A percentile compares a stretch with the other conserved stretches of the same genome.
phyloP scores from a whole-genome alignment of 2,888 invertebrate species.

The Oxyscelio sp. region DNA sequence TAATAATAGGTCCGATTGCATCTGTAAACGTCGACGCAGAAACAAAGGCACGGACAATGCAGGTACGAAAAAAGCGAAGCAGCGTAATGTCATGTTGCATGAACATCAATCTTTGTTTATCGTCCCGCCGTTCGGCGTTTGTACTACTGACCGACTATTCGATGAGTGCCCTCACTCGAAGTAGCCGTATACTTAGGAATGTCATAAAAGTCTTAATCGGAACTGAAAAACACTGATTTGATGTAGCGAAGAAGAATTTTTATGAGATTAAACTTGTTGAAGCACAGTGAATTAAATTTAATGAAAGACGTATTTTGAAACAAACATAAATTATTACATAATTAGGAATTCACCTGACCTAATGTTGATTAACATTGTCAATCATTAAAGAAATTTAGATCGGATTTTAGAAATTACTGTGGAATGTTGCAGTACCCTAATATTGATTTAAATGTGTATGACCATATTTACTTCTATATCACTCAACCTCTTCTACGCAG shows the following conservation, averaged over 20 bases:
- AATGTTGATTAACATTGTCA: not conserved
- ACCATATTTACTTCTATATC: not conserved
- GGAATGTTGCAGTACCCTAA: not conserved
- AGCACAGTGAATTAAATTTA: not conserved
- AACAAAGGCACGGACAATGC: no score
- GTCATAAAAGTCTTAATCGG: conserved; percentile 30
- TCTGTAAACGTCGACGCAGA: no score
- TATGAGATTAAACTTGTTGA: not conserved
- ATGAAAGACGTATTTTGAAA: not conserved
- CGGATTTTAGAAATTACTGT: conserved; percentile 7
- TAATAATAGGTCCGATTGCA: no score
- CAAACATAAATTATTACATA: conserved; percentile 14
- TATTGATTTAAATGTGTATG: not conserved
- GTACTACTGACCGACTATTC: conserved; percentile 73
- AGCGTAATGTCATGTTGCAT: conserved; percentile 43
- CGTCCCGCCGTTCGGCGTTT: conserved; percentile 26
- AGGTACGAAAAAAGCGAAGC: no score
- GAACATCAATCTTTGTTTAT: conserved; percentile 64
- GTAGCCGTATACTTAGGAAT: conserved; percentile 8
- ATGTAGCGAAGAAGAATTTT: conserved; percentile 4
- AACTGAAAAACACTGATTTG: not conserved
- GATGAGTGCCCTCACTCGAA: conserved; percentile 33
- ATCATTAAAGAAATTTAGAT: not conserved
- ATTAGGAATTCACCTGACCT: not conserved
- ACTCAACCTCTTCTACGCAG: not conserved